Conservation (phyloP, 2,888 invertebrate genomes). For the Cheilosia soror region DNA sequence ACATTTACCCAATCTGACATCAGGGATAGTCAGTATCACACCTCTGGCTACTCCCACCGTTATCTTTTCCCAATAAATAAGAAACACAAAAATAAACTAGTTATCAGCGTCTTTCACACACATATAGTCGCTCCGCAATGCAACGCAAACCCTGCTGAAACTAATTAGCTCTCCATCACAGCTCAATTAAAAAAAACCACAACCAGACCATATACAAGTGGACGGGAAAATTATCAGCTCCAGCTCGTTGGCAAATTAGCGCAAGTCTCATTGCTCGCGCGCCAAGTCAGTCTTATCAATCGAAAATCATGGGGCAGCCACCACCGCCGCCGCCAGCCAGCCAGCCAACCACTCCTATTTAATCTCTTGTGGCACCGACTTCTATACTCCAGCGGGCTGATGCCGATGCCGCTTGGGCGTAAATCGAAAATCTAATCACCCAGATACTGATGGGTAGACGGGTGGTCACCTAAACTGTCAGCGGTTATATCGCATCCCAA, state of each 20-base stretch:
- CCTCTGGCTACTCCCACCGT: slow-evolving; percentile 60
- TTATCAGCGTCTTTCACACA: slow-evolving; percentile 39
- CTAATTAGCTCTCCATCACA: slow-evolving; percentile 51
- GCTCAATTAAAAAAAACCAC: slow-evolving; percentile 55
- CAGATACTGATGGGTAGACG: slow-evolving; percentile 60
- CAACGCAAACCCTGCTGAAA: neutral
- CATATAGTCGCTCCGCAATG: neutral
- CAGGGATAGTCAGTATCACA: slow-evolving; percentile 62
- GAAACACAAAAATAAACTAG: slow-evolving; percentile 25
- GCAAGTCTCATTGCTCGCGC: slow-evolving; percentile 62
- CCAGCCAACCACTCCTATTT: slow-evolving; percentile 33
- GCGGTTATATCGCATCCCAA: slow-evolving; percentile 54
- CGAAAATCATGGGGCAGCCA: slow-evolving; percentile 56
- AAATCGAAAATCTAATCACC: slow-evolving; percentile 60
- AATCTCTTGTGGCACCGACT: slow-evolving; percentile 47
- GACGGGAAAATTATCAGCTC: slow-evolving; percentile 40
- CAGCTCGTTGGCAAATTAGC: slow-evolving; percentile 66
- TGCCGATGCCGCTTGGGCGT: slow-evolving; percentile 26
- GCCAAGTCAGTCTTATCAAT: slow-evolving; percentile 66
- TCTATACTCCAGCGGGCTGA: slow-evolving; percentile 24
- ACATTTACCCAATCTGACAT: slow-evolving; percentile 68
- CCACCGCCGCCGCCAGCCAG: slow-evolving; percentile 17
- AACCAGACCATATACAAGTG: slow-evolving; percentile 1
- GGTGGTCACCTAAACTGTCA: slow-evolving; percentile 69
- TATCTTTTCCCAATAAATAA: slow-evolving; percentile 28